Conservation (phyloP, 1,140 invertebrate species). For the Lepidostoma basale region DNA sequence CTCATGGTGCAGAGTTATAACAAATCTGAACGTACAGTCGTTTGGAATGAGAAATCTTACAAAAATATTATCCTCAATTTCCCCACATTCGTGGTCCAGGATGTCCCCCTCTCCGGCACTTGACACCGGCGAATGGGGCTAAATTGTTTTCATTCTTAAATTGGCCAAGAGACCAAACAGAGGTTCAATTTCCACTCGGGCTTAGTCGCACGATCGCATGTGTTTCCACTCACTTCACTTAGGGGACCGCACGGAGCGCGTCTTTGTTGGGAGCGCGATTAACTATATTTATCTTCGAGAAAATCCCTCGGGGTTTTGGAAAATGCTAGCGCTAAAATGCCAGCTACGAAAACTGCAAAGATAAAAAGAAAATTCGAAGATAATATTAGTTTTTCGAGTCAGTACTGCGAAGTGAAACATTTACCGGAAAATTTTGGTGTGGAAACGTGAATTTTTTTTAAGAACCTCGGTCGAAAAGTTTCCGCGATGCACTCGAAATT, state of each 20-base stretch:
- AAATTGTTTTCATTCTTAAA: slow-evolving; percentile 48
- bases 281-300: neutral
- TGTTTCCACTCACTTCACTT: slow-evolving; percentile 38
- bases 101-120: slow-evolving; percentile 28
- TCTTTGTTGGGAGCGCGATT: slow-evolving; percentile 3
- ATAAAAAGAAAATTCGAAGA: neutral
- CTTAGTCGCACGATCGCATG: slow-evolving; percentile 41
- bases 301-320: neutral
- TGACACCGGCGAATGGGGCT: slow-evolving; percentile 43
- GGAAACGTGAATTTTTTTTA: slow-evolving; percentile 14
- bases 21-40: too few relatives aligned
- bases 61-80: slow-evolving; percentile 33
- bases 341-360: neutral
- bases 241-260: neutral
- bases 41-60: neutral
- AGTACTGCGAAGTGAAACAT: neutral
- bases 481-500: slow-evolving; percentile 7
- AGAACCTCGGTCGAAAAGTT: neutral
- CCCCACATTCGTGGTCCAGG: slow-evolving; percentile 33
- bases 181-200: slow-evolving; percentile 46
- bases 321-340: slow-evolving; percentile 27
- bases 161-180: slow-evolving; percentile 45
- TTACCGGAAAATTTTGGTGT: neutral
- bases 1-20: too few relatives aligned
- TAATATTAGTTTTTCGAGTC: neutral